phyloP scores from a whole-genome alignment of 2,888 invertebrate species.

The Drosophila birchii region DNA sequence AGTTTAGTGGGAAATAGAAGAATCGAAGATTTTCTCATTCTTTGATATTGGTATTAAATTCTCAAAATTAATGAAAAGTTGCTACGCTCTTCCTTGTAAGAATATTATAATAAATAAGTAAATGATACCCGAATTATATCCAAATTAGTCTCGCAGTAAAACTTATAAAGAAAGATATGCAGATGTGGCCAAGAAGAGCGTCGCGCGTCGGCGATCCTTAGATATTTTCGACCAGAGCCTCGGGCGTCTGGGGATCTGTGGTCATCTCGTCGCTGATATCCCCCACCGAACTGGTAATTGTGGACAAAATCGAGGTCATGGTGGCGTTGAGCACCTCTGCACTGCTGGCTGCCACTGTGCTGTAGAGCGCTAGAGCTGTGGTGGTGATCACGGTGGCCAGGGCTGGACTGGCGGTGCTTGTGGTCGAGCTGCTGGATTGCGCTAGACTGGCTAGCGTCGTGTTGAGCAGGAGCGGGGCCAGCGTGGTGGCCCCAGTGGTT shows the following conservation, averaged over 20 bases:
- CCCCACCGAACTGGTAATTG: conserved; percentile 68
- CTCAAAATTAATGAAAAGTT: not conserved
- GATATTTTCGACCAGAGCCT: conserved; percentile 76
- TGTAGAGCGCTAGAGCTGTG: conserved; percentile 71
- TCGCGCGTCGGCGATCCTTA: conserved; percentile 41
- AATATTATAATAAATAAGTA: not conserved
- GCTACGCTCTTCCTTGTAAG: not conserved
- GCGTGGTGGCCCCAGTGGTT: conserved; percentile 41
- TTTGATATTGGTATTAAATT: not conserved
- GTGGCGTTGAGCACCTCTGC: conserved; percentile 77
- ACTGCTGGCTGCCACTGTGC: conserved; percentile 70
- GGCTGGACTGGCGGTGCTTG: conserved; percentile 38
- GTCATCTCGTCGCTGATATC: conserved; percentile 72
- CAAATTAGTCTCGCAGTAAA: not conserved
- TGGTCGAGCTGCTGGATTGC: conserved; percentile 56
- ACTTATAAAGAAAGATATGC: not conserved
- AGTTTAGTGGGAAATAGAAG: no score
- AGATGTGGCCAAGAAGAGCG: conserved; percentile 12
- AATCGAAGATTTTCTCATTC: not conserved
- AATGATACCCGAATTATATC: not conserved
- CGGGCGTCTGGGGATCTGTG: conserved; percentile 80
- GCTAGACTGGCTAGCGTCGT: conserved; percentile 50
- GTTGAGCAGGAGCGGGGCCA: conserved; percentile 59
- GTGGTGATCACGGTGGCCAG: conserved; percentile 57
- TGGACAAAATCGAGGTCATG: conserved; percentile 73